phyloP scores from a whole-genome alignment of 2,888 invertebrate species.

The Biston betularia region DNA sequence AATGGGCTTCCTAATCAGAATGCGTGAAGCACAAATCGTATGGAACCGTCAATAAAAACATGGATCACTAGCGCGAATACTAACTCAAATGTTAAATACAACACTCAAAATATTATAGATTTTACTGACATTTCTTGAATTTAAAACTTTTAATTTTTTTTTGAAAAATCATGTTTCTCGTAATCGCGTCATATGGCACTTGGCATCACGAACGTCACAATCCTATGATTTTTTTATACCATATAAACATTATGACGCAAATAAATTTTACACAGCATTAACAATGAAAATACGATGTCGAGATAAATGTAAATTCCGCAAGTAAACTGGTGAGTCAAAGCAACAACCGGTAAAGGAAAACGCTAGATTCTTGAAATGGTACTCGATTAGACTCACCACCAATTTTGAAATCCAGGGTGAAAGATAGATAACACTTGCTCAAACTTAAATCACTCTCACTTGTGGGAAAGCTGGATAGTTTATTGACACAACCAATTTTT shows the following conservation, averaged over 20 bases:
- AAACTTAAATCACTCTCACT: constrained; percentile 55
- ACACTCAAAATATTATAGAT: background rate
- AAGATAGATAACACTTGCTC: constrained; percentile 42
- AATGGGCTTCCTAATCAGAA: constrained; percentile 40
- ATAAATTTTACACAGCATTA: constrained; percentile 32
- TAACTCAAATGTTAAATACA: constrained; percentile 15
- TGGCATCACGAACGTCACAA: constrained; percentile 3
- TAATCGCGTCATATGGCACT: background rate
- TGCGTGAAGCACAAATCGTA: constrained; percentile 46
- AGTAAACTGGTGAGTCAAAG: constrained; percentile 38
- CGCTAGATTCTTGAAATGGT: constrained; percentile 18
- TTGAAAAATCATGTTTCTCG: background rate
- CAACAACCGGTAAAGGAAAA: constrained; percentile 38
- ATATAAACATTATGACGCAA: constrained; percentile 25
- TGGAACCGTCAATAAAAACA: constrained; percentile 39
- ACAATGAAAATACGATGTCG: constrained; percentile 33
- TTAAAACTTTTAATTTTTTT: background rate
- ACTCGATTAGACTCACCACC: constrained; percentile 61
- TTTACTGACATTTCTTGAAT: background rate
- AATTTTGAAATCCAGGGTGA: constrained; percentile 76
- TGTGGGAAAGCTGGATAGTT: constrained; percentile 59
- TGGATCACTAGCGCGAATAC: constrained; percentile 35
- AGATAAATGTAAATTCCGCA: constrained; percentile 38
- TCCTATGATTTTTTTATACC: constrained; percentile 8
- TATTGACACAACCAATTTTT: constrained; percentile 61